Conservation (phyloP, 2,888 invertebrate genomes). For the Lochmaea crataegi region DNA sequence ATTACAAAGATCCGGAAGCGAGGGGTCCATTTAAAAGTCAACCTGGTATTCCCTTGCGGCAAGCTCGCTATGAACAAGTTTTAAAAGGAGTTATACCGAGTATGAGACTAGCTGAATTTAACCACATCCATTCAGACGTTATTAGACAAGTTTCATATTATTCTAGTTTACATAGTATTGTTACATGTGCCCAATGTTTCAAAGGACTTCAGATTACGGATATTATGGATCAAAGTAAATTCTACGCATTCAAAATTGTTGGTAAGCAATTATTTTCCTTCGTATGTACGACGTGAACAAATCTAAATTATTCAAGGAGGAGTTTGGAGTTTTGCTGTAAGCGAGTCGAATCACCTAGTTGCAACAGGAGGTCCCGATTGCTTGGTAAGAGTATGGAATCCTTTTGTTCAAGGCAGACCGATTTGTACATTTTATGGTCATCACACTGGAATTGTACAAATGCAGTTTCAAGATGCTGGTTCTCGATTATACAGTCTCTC, state of each 20-base stretch:
- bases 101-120: conserved; percentile 48
- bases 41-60: conserved; percentile 71
- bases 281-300: neutral
- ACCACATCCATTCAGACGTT: conserved; percentile 53
- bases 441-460: conserved; percentile 72
- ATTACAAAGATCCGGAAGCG: conserved; percentile 65
- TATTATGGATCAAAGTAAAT: conserved; percentile 45
- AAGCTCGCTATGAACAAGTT: conserved; percentile 68
- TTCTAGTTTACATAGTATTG: conserved; percentile 73
- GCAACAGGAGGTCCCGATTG: conserved; percentile 84
- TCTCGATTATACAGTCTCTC: conserved; percentile 78
- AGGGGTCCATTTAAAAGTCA: conserved; percentile 79
- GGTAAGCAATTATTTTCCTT: conserved; percentile 13
- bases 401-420: conserved; percentile 78
- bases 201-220: conserved; percentile 73
- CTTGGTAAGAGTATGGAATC: conserved; percentile 79
- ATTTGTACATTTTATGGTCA: conserved; percentile 76
- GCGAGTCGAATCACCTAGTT: conserved; percentile 68
- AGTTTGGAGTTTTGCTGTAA: conserved; percentile 73
- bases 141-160: conserved; percentile 78
- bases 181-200: conserved; percentile 69
- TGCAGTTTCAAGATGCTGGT: conserved; percentile 76
- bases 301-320: conserved; percentile 64
- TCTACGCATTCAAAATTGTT: conserved; percentile 66
- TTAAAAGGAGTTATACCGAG: conserved; percentile 55